phyloP scores from a whole-genome alignment of 1,140 invertebrate genomes.

The Euwallacea fornicatus region DNA sequence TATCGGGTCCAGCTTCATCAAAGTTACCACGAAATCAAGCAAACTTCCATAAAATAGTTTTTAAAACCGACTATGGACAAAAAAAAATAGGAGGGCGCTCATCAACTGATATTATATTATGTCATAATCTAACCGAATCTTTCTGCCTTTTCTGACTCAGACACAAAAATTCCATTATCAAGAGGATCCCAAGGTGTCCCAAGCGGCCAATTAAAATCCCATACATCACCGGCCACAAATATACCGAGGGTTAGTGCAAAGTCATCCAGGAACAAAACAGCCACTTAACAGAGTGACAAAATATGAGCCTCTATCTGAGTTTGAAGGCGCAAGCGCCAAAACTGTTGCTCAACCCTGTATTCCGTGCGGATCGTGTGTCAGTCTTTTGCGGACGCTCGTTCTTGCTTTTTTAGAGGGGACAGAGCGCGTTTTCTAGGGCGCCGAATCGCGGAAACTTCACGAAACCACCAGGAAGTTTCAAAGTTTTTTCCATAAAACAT shows the following conservation, averaged over 20 bases:
- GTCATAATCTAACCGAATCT: too few species aligned
- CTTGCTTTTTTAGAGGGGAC: constrained; percentile 2
- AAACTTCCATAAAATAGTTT: too few species aligned
- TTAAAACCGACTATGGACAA: too few species aligned
- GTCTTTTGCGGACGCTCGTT: constrained; percentile 23
- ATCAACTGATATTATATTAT: too few species aligned
- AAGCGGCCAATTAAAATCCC: constrained; percentile 26
- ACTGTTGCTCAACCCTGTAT: constrained; percentile 29
- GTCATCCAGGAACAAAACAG: constrained; percentile 29
- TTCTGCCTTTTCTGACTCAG: too few species aligned
- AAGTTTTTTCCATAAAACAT: too few species aligned
- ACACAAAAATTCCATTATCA: constrained; percentile 9
- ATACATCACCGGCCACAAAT: constrained; percentile 23
- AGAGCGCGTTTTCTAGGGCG: constrained; percentile 1
- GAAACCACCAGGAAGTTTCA: not conserved
- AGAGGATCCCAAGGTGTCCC: constrained; percentile 1
- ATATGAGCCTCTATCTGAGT: constrained; percentile 24
- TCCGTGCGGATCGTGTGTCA: constrained; percentile 15
- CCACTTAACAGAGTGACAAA: constrained; percentile 36
- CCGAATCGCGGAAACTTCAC: constrained; percentile 3
- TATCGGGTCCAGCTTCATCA: too few species aligned
- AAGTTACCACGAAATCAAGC: too few species aligned
- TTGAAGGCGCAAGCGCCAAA: constrained; percentile 26
- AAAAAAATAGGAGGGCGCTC: too few species aligned
- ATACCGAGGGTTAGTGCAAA: constrained; percentile 30